Base-by-base conservation (phyloP, 2,797 vertebrate genomes). In the Acipenser oxyrinchus region DNA sequence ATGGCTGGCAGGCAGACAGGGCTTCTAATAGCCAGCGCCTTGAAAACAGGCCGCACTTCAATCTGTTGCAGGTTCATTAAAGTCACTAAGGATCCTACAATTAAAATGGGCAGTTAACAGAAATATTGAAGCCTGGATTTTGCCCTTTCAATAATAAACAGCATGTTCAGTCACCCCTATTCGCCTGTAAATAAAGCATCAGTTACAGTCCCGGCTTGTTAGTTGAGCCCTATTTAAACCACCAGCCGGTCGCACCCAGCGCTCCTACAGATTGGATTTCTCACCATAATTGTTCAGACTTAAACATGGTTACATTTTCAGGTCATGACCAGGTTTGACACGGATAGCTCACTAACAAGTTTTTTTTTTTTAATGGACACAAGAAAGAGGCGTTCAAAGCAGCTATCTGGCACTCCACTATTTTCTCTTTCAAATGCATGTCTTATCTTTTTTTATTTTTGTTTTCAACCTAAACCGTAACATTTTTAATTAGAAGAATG, bases 61-160 rank as follows among this genome's bases (percentile, higher is more conserved):
- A 72, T 81, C 77, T 73, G 73, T 77, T 78, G 80, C 78, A 82
- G 82, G 77, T 84, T 84, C 85, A 85, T 85, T 81, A 84, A 77
- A 77, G 74, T 37, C 74, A 79, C 73, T n/a, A 74, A 68, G 76
- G 73, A 73, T 72, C 73, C 75, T 70, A 69, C 75, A 80, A 80
- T 82, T 72, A 72, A 76, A 79, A 77, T 72, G 66, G 77, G 77
- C 77, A 79, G 71, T 72, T 69, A 71, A 70, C 70, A 75, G 74
- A 73, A 74, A 59, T 67, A 71, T 63, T 68, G 65, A 70, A 63
- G 57, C 72, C 72, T 75, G 48, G 60, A 37, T 72, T 71, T 74
- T 67, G 18, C 71, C 66, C 71, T 76, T 3, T 69, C 77, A 62
- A 70, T 62, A 62, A n/a, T 62, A 62, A 62, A 62, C 60, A 62